phyloP scores from a whole-genome alignment of 2,797 vertebrate species.

The Siniperca obscura region DNA sequence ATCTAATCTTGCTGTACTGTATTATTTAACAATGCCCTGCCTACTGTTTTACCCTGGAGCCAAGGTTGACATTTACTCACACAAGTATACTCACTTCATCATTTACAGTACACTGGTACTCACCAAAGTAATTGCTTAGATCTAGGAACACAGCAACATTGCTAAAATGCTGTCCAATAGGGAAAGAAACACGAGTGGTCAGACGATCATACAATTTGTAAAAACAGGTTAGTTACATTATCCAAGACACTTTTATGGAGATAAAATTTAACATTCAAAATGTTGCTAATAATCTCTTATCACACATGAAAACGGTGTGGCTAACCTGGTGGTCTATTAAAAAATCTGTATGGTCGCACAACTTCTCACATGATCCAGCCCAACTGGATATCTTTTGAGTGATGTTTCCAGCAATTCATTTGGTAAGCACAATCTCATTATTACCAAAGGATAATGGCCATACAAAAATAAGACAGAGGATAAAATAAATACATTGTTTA shows the following conservation, averaged over 20 bases:
- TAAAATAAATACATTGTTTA: background rate
- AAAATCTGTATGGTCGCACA: background rate
- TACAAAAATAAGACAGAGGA: background rate
- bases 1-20: background rate
- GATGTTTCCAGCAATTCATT: background rate
- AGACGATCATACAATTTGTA: background rate
- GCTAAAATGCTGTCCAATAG: background rate
- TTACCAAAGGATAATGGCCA: background rate
- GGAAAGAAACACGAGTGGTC: background rate
- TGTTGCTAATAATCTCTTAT: background rate
- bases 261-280: background rate
- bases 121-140: background rate
- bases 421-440: background rate
- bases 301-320: background rate
- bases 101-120: background rate
- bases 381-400: background rate
- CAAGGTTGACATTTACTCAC: background rate
- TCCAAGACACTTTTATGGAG: background rate
- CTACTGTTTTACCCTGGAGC: background rate
- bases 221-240: background rate
- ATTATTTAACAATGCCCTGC: constrained; percentile 13
- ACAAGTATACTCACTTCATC: background rate
- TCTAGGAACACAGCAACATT: background rate
- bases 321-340: background rate
- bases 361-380: background rate